A percentile compares a stretch with the other conserved stretches of the same genome.
Conservation (phyloP, 2,797 vertebrate species). For the Apogon hyalosoma region DNA sequence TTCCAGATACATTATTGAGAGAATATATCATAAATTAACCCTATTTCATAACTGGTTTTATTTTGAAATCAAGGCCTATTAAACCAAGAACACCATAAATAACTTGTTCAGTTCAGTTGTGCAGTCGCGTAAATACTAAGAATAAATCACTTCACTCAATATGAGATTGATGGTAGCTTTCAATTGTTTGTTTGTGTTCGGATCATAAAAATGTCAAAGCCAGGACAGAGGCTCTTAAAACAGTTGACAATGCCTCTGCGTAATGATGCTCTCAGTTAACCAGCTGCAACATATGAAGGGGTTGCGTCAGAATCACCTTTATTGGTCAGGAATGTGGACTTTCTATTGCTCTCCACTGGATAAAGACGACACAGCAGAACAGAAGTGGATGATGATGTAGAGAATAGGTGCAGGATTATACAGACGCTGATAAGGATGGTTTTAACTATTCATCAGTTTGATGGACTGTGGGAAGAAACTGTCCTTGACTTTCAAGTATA, state of each 20-base stretch:
- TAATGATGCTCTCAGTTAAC: no score
- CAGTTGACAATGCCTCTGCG: not conserved
- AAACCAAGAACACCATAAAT: not conserved
- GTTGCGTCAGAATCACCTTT: no score
- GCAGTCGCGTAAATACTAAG: not conserved
- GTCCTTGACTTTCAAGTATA: conserved; percentile 15
- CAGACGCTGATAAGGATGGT: no score
- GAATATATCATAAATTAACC: not conserved
- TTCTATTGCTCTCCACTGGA: no score
- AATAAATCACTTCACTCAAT: not conserved
- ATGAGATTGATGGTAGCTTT: not conserved
- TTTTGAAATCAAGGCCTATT: conserved; percentile 1
- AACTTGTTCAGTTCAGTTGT: not conserved
- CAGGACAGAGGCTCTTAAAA: not conserved
- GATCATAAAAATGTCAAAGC: not conserved
- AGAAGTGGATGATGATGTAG: no score
- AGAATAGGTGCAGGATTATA: no score
- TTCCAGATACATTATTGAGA: not conserved
- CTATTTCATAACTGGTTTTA: not conserved
- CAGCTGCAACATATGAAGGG: no score
- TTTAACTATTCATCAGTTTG: no score
- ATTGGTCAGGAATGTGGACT: no score
- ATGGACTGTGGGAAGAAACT: no score
- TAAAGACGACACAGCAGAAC: no score
- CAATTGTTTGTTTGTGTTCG: conserved; percentile 6